These are phyloP conservation scores for Vireo altiloquus DNA, from an alignment of 2,113 vertebrate genomes.

Conservation along the genomic window DNA sequence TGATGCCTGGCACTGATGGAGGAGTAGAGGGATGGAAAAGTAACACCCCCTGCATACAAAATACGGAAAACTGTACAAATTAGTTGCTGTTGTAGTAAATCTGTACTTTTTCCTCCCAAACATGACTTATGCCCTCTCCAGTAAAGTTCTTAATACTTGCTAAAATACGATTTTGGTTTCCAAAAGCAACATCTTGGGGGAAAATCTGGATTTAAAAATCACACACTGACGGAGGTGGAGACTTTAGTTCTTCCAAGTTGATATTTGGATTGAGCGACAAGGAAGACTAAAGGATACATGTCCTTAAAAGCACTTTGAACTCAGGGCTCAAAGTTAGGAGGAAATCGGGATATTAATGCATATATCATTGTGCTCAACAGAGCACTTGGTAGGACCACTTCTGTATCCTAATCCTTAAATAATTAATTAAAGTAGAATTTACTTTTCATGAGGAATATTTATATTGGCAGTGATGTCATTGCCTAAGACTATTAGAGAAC, in stretches of 20 bases:
- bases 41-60: no score
- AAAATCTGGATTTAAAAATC: neutral
- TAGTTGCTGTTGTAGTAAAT: neutral
- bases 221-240: neutral
- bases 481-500: neutral
- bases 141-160: neutral
- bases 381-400: neutral
- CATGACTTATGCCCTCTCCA: fast-evolving
- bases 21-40: neutral
- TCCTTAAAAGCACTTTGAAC: neutral
- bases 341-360: neutral
- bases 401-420: neutral
- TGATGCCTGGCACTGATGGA: neutral
- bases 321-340: neutral
- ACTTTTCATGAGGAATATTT: neutral
- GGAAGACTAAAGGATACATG: fast-evolving
- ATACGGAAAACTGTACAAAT: neutral
- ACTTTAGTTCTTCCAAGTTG: neutral
- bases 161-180: neutral
- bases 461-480: fast-evolving
- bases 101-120: fast-evolving
- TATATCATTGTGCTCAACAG: fast-evolving
- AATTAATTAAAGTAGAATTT: neutral
- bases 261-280: neutral
- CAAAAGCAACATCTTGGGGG: neutral